These are phyloP conservation scores for Spilogale gracilis DNA, from an alignment of 2,113 vertebrate genomes.

Conservation along the genomic window DNA sequence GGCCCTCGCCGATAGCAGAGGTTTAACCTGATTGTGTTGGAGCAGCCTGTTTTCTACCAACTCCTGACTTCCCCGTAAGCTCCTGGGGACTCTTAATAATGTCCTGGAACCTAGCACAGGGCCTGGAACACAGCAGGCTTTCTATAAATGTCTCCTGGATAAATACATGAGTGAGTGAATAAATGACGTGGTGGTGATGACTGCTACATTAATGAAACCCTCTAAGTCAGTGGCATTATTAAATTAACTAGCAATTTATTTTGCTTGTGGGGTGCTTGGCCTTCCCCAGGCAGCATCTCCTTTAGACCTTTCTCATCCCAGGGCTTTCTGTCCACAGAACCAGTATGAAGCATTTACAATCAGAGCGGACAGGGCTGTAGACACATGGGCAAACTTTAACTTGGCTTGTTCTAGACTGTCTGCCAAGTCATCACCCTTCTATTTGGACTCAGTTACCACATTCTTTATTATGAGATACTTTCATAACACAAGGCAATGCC, in stretches of 20 bases:
- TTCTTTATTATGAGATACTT: slow-evolving; percentile 61
- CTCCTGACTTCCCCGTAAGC: background rate
- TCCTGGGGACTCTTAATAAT: background rate
- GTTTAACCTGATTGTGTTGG: background rate
- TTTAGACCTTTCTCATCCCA: background rate
- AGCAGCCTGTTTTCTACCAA: background rate
- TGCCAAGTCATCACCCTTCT: slow-evolving; percentile 5
- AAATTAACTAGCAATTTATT: background rate
- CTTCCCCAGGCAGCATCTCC: background rate
- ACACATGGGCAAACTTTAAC: background rate
- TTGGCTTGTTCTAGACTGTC: background rate
- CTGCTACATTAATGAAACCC: background rate
- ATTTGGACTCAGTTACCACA: slow-evolving; percentile 53
- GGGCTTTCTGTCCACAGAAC: background rate
- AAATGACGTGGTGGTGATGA: background rate
- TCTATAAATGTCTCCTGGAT: background rate
- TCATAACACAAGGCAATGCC: slow-evolving; percentile 48
- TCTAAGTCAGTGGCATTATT: background rate
- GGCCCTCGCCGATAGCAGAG: background rate
- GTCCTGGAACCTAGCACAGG: background rate
- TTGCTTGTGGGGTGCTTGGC: background rate
- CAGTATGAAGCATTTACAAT: background rate
- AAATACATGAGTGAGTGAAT: background rate
- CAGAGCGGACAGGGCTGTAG: background rate
- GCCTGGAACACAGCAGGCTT: background rate